These are phyloP conservation scores for Drosophila pachea DNA, from an alignment of 1,140 invertebrate genomes.

Conservation along the genomic window DNA sequence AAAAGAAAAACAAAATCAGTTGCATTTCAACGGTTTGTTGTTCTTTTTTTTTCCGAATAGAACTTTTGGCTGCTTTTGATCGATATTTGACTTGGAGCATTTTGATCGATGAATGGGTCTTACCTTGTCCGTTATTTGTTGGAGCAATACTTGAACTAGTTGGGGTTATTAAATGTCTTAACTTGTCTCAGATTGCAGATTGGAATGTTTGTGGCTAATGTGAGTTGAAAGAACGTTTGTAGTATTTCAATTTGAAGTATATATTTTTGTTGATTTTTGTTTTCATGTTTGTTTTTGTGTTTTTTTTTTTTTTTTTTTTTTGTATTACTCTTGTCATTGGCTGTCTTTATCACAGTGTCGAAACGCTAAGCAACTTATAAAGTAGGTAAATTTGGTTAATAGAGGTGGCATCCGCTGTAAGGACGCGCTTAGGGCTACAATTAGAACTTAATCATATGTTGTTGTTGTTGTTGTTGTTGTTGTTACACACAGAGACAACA, in stretches of 20 bases:
- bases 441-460: slow-evolving; percentile 20
- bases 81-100: not conserved
- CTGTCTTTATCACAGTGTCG: slow-evolving; percentile 74
- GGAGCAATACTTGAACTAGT: slow-evolving; percentile 43
- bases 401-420: too few species aligned
- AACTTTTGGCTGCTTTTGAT: slow-evolving; percentile 17
- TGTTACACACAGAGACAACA: slow-evolving; percentile 26
- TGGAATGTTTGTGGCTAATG: slow-evolving; percentile 20
- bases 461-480: slow-evolving; percentile 17
- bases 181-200: slow-evolving; percentile 6
- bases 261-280: slow-evolving; percentile 41
- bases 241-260: slow-evolving; percentile 48
- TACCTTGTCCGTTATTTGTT: slow-evolving; percentile 40
- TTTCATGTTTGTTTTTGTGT: slow-evolving; percentile 68
- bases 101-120: slow-evolving; percentile 20
- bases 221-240: slow-evolving; percentile 40
- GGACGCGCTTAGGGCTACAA: slow-evolving; percentile 37
- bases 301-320: slow-evolving; percentile 53
- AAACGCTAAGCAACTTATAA: slow-evolving; percentile 50
- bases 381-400: slow-evolving; percentile 45
- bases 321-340: slow-evolving; percentile 60
- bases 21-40: slow-evolving; percentile 10
- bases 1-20: too few species aligned
- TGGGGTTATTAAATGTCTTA: slow-evolving; percentile 15
- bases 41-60: slow-evolving; percentile 1